Percentiles rank a stretch among this genome's conserved stretches.
phyloP scores from a whole-genome alignment of 2,888 invertebrate species.

The Philopedon plagiatum region DNA sequence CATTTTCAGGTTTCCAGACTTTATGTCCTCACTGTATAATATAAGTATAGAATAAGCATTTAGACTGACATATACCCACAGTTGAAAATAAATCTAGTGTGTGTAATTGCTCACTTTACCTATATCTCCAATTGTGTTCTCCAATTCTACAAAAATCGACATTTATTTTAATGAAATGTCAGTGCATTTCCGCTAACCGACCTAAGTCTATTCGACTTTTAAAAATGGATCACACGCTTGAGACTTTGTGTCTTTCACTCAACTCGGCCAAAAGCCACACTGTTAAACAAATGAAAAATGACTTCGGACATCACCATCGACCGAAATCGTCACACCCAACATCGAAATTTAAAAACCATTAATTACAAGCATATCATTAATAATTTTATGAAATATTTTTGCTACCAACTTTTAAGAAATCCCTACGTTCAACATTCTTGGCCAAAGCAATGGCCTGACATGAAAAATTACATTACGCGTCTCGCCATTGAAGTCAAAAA shows the following conservation, averaged over 20 bases:
- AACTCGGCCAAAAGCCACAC: neutral
- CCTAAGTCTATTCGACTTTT: neutral
- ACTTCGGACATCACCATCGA: neutral
- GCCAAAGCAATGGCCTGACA: constrained; percentile 8
- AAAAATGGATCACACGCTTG: constrained; percentile 42
- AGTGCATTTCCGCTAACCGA: neutral
- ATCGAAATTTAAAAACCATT: constrained; percentile 24
- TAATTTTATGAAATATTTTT: constrained; percentile 16
- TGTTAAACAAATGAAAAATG: constrained; percentile 21
- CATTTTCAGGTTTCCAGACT: no score
- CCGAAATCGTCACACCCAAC: constrained; percentile 13
- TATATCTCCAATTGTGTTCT: no score
- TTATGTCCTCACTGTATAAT: no score
- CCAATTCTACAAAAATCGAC: no score
- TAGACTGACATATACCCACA: no score
- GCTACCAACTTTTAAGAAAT: constrained; percentile 15
- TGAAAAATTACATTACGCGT: constrained; percentile 11
- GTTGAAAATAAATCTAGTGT: no score
- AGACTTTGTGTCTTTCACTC: constrained; percentile 6
- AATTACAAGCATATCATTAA: constrained; percentile 21
- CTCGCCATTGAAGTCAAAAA: constrained; percentile 16
- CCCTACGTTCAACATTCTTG: neutral
- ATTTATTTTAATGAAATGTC: no score
- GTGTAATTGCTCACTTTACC: no score
- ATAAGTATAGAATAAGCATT: no score